phyloP scores from a whole-genome alignment of 2,888 invertebrate genomes.

The Mimachlamys varia region DNA sequence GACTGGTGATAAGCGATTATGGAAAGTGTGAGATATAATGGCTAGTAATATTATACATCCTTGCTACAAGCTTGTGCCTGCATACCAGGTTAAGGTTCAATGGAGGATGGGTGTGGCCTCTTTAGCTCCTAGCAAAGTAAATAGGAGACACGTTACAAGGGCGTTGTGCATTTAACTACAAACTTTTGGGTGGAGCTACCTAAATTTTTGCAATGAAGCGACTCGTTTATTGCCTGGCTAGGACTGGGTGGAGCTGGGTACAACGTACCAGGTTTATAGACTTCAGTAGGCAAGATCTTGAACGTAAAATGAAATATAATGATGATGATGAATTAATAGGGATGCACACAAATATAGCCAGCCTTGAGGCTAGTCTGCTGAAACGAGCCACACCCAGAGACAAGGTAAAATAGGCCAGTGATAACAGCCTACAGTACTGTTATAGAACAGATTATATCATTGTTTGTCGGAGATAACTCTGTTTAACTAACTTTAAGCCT shows the following conservation, averaged over 20 bases:
- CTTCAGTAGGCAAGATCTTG: neutral
- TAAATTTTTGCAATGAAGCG: conserved; percentile 7
- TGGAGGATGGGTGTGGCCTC: neutral
- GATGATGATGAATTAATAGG: neutral
- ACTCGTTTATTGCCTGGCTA: neutral
- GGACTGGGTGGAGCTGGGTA: neutral
- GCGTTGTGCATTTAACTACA: conserved; percentile 16
- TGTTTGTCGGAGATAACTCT: neutral
- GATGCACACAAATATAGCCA: neutral
- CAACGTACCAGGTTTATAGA: neutral
- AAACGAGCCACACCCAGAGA: neutral
- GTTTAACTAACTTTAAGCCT: too few relatives aligned
- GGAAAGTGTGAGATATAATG: neutral
- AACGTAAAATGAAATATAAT: neutral
- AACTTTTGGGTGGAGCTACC: conserved; percentile 22
- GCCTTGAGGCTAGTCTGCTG: neutral
- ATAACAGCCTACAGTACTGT: neutral
- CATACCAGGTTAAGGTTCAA: neutral
- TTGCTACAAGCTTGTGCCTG: conserved; percentile 10
- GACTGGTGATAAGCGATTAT: neutral
- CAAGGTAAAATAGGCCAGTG: neutral
- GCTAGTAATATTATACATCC: neutral
- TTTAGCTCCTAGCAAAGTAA: neutral
- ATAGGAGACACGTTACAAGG: neutral
- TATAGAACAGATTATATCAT: neutral